A percentile compares a stretch with the other conserved stretches of the same genome.
phyloP scores from a whole-genome alignment of 2,113 vertebrate genomes.

The Ibidorhyncha struthersii region DNA sequence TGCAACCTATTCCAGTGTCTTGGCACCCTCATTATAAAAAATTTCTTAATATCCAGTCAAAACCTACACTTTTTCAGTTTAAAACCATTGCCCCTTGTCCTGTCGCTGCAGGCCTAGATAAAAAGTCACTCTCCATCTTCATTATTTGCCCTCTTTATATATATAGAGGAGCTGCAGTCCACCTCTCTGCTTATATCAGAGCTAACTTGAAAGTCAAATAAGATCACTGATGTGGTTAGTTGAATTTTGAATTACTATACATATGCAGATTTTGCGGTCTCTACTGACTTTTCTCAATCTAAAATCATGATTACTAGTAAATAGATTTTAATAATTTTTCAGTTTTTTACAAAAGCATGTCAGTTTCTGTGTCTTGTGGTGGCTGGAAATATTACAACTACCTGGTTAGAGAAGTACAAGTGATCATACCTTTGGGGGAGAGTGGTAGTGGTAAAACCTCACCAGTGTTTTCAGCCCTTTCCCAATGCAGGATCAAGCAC shows the following conservation, averaged over 20 bases:
- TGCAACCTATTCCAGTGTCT: neutral
- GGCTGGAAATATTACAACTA: neutral
- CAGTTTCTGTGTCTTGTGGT: neutral
- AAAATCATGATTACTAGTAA: neutral
- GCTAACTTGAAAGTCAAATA: neutral
- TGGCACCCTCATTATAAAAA: neutral
- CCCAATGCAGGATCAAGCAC: neutral
- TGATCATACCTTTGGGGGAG: neutral
- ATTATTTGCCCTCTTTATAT: fast-evolving
- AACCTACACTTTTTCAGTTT: neutral
- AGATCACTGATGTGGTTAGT: neutral
- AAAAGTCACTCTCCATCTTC: neutral
- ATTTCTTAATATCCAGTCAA: neutral
- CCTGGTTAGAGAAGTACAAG: neutral
- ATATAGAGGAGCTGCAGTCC: neutral
- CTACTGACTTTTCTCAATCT: neutral
- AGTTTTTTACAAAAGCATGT: neutral
- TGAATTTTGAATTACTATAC: neutral
- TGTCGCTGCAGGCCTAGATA: neutral
- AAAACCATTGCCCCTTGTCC: neutral
- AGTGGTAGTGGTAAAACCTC: neutral
- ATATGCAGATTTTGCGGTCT: neutral
- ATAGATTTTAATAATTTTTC: neutral
- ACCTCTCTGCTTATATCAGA: neutral
- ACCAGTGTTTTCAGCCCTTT: neutral